A percentile compares a stretch with the other conserved stretches of the same genome.
phyloP scores from a whole-genome alignment of 2,888 invertebrate genomes.

The Eulithis prunata region DNA sequence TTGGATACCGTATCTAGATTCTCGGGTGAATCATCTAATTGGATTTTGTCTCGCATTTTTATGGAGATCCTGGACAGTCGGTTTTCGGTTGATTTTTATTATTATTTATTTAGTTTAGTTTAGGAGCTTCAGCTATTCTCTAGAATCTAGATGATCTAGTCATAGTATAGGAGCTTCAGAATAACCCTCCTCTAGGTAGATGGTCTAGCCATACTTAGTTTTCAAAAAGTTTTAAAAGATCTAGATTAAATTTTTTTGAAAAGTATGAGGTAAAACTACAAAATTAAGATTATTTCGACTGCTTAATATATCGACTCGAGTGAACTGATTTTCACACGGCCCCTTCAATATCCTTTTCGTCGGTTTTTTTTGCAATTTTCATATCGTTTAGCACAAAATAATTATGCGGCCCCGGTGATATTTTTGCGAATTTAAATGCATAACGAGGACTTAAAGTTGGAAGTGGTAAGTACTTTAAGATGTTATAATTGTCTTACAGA shows the following conservation, averaged over 20 bases:
- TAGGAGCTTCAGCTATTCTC: too few relatives aligned
- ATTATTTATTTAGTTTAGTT: not conserved
- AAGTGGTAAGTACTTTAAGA: conserved; percentile 44
- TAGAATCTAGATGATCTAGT: too few relatives aligned
- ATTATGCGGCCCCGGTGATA: conserved; percentile 3
- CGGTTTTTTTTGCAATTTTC: not conserved
- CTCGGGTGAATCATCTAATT: conserved; percentile 33
- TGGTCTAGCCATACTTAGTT: too few relatives aligned
- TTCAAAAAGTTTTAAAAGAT: too few relatives aligned
- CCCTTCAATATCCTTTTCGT: not conserved
- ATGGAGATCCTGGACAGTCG: conserved; percentile 13
- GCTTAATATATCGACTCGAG: not conserved
- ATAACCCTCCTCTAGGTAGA: too few relatives aligned
- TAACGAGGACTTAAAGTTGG: conserved; percentile 37
- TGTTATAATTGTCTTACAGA: conserved; percentile 47
- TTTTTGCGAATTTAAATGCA: conserved; percentile 17
- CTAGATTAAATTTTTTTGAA: too few relatives aligned
- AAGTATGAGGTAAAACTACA: too few relatives aligned
- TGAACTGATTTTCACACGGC: not conserved
- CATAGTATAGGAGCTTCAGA: too few relatives aligned
- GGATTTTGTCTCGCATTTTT: conserved; percentile 30
- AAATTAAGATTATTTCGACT: too few relatives aligned
- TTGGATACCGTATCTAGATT: conserved; percentile 31
- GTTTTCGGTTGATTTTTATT: not conserved
- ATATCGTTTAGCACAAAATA: conserved; percentile 11